Evolutionary conservation across 2,113 vertebrate genomes (phyloP).

Genomic region (Ctenomys sociabilis): DNA sequence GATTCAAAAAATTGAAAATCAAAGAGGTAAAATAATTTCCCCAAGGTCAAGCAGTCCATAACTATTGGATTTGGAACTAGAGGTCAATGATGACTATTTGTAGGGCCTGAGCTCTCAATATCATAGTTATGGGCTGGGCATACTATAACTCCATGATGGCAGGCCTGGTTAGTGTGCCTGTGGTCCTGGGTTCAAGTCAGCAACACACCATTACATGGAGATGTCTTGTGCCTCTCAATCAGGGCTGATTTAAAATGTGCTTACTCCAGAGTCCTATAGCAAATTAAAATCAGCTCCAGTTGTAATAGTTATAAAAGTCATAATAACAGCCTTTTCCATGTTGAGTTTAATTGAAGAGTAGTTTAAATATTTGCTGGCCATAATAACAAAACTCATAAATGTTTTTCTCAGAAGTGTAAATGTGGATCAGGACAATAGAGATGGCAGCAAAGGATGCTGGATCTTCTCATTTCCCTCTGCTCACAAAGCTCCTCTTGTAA

Average conservation of each 20-base stretch:
- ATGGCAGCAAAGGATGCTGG: not conserved
- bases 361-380: conserved; percentile 15
- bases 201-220: not conserved
- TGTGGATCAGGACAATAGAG: not conserved
- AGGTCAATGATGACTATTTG: not conserved
- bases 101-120: not conserved
- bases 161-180: not conserved
- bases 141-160: not conserved
- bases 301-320: conserved; percentile 2
- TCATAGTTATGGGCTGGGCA: not conserved
- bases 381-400: conserved; percentile 4
- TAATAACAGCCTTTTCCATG: not conserved
- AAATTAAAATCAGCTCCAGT: conserved; percentile 11
- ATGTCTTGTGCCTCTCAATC: not conserved
- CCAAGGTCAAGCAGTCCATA: not conserved
- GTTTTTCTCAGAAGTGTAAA: not conserved
- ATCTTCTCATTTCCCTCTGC: not conserved
- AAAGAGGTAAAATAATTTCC: not conserved
- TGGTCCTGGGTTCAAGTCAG: not conserved
- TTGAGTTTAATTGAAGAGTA: conserved; percentile 35
- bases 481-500: conserved; percentile 26
- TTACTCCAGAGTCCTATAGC: not conserved
- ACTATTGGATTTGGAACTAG: not conserved
- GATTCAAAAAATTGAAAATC: not conserved
- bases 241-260: not conserved